phyloP scores from a whole-genome alignment of 2,113 vertebrate genomes.

The Phyllopteryx taeniolatus region DNA sequence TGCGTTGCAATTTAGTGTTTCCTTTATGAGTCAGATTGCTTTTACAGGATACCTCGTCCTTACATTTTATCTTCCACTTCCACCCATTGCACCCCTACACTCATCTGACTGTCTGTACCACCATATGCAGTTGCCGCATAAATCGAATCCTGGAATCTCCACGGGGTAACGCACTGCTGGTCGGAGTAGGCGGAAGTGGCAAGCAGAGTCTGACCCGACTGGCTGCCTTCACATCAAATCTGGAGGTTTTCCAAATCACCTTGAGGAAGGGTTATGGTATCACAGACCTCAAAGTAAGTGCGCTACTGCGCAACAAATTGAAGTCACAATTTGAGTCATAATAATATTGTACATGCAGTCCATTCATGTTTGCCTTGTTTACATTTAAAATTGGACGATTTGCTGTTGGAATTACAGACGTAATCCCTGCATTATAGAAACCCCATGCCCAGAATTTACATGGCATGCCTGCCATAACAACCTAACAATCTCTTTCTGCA shows the following conservation, averaged over 20 bases:
- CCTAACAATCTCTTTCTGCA: constrained; percentile 2
- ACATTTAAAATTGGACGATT: constrained; percentile 1
- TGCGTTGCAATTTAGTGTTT: constrained; percentile 25
- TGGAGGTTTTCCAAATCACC: constrained; percentile 95
- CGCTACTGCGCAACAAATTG: not conserved
- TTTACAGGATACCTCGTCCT: constrained; percentile 8
- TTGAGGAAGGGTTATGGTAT: constrained; percentile 86
- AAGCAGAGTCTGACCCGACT: constrained; percentile 96
- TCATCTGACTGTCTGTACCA: constrained; percentile 34
- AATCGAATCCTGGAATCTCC: constrained; percentile 90
- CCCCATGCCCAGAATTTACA: constrained; percentile 4
- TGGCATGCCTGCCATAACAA: constrained; percentile 5
- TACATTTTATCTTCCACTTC: constrained; percentile 26
- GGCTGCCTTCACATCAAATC: constrained; percentile 88
- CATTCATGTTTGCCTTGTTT: not conserved
- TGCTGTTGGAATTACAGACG: not conserved
- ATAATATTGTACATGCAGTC: not conserved
- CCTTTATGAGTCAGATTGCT: constrained; percentile 42
- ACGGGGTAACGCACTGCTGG: constrained; percentile 84
- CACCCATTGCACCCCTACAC: constrained; percentile 26
- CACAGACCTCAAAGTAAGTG: constrained; percentile 85
- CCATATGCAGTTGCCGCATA: constrained; percentile 83
- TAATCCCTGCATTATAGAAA: constrained; percentile 2
- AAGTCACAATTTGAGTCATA: not conserved
- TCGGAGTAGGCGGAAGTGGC: constrained; percentile 91